Conservation (phyloP, 2,888 invertebrate species). For the Tortrix viridana region DNA sequence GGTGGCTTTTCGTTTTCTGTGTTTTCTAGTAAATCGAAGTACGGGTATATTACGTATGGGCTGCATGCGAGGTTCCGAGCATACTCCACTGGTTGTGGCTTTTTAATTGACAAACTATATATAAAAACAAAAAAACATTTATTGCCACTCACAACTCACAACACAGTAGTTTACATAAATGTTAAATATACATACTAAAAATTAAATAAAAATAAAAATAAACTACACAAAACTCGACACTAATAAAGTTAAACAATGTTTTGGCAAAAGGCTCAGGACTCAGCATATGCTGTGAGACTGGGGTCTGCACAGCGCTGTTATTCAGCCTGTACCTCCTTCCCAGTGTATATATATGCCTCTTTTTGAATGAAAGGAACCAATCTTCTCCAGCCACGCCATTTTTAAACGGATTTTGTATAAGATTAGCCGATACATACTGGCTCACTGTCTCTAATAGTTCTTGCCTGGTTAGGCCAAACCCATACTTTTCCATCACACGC, state of each 20-base stretch:
- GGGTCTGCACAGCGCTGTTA: no score
- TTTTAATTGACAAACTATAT: constrained; percentile 50
- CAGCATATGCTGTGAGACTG: no score
- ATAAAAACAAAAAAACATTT: no score
- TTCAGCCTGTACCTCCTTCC: no score
- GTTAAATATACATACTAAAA: no score
- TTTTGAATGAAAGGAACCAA: constrained; percentile 50
- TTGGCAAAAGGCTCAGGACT: no score
- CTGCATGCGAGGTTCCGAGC: constrained; percentile 44
- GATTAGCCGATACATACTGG: constrained; percentile 46
- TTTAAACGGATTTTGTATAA: constrained; percentile 49
- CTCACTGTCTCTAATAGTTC: constrained; percentile 50
- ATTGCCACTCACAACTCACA: no score
- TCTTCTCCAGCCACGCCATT: constrained; percentile 49
- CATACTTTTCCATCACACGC: constrained; percentile 49
- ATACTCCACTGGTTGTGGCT: constrained; percentile 54
- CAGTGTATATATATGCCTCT: no score
- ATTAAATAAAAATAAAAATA: no score
- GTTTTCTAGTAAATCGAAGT: constrained; percentile 43
- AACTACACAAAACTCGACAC: no score
- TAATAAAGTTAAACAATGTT: no score
- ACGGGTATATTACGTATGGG: constrained; percentile 40
- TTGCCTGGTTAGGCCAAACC: constrained; percentile 52
- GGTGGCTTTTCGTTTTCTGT: constrained; percentile 39
- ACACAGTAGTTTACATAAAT: no score